Conservation (phyloP, 2,113 vertebrate species). For the Austrofundulus limnaeus region DNA sequence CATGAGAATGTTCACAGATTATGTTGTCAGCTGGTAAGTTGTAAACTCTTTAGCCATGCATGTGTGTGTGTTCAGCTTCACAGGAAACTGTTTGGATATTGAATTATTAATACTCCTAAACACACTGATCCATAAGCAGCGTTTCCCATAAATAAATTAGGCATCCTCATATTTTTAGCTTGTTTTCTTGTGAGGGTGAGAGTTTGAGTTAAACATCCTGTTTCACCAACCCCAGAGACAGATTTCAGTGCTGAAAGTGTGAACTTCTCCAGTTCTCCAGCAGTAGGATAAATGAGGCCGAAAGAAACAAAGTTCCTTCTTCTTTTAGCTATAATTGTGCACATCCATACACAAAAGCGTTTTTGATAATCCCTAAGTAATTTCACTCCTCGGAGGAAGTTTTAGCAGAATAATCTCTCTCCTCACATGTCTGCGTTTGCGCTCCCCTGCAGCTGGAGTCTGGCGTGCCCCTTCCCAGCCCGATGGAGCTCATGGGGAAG, state of each 20-base stretch:
- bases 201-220: constrained; percentile 42
- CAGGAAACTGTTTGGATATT: constrained; percentile 30
- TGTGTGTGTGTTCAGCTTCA: constrained; percentile 28
- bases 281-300: neutral
- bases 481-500: constrained; percentile 94
- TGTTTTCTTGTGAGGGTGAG: constrained; percentile 22
- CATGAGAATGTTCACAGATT: constrained; percentile 5
- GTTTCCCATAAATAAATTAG: constrained; percentile 67
- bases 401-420: neutral
- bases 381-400: neutral
- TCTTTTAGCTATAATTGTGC: neutral
- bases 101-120: constrained; percentile 67
- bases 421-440: constrained; percentile 12
- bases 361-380: constrained; percentile 1
- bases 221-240: constrained; percentile 25
- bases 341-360: no score
- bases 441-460: constrained; percentile 85
- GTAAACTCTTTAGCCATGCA: constrained; percentile 7
- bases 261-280: constrained; percentile 29
- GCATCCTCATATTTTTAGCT: constrained; percentile 26
- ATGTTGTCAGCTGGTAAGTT: constrained; percentile 22
- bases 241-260: constrained; percentile 39
- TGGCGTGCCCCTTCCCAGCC: constrained; percentile 90
- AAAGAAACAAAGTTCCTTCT: no score
- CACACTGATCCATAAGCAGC: constrained; percentile 56